phyloP scores from a whole-genome alignment of 2,888 invertebrate genomes.

The Nebria brevicollis region DNA sequence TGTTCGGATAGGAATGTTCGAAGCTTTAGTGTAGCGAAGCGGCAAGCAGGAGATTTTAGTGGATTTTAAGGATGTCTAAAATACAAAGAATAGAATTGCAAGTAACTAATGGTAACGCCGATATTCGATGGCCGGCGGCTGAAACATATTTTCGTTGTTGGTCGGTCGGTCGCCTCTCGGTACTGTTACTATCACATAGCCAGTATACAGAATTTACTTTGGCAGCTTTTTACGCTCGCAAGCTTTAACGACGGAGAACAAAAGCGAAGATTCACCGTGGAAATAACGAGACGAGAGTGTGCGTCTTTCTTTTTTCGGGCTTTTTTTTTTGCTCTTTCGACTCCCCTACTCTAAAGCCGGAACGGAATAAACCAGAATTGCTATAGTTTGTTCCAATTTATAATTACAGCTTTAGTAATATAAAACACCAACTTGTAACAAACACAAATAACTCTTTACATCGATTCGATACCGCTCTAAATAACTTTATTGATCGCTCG shows the following conservation, averaged over 20 bases:
- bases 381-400: slow-evolving; percentile 2
- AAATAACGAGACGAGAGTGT: slow-evolving; percentile 35
- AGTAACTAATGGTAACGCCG: too few relatives aligned
- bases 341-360: slow-evolving; percentile 20
- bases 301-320: neutral
- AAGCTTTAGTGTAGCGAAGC: too few relatives aligned
- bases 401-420: neutral
- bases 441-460: too few relatives aligned
- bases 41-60: too few relatives aligned
- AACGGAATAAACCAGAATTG: neutral
- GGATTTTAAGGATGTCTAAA: too few relatives aligned
- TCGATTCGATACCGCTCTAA: too few relatives aligned
- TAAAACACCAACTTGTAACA: too few relatives aligned
- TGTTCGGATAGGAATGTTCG: too few relatives aligned
- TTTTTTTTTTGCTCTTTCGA: neutral
- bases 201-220: slow-evolving; percentile 35
- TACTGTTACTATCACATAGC: slow-evolving; percentile 11
- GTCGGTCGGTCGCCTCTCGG: neutral
- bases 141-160: too few relatives aligned
- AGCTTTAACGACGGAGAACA: slow-evolving; percentile 38
- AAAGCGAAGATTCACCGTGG: slow-evolving; percentile 27
- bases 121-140: too few relatives aligned
- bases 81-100: too few relatives aligned
- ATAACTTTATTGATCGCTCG: too few relatives aligned
- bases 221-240: slow-evolving; percentile 32